These are phyloP conservation scores for Sternotherus odoratus DNA, from an alignment of 2,797 vertebrate species.

Conservation along the genomic window DNA sequence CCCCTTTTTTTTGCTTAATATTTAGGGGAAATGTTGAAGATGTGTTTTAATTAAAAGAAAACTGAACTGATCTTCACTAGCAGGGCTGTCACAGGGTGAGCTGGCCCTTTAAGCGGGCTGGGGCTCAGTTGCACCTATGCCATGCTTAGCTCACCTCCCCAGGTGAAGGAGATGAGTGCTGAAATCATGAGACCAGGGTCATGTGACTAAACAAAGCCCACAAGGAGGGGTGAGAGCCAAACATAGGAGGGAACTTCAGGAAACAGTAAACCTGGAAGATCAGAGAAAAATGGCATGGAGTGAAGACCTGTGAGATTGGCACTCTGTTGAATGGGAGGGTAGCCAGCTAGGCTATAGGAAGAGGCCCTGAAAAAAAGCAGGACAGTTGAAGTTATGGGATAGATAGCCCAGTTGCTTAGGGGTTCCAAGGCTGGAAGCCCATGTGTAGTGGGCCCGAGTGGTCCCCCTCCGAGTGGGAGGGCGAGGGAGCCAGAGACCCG, in stretches of 20 bases:
- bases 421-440: background rate
- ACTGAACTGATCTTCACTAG: background rate
- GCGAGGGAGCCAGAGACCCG: too few species aligned
- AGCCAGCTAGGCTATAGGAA: background rate
- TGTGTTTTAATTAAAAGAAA: background rate
- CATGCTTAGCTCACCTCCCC: accelerated
- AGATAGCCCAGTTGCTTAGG: background rate
- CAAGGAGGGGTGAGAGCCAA: background rate
- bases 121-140: background rate
- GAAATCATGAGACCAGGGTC: background rate
- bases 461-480: too few species aligned
- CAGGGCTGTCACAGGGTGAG: background rate
- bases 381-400: background rate
- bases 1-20: background rate
- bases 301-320: background rate
- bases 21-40: background rate
- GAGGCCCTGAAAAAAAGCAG: background rate
- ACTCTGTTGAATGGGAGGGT: background rate
- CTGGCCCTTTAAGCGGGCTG: background rate
- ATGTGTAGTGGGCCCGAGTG: too few species aligned
- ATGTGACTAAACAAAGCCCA: background rate
- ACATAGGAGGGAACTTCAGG: background rate
- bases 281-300: background rate
- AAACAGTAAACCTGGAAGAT: background rate
- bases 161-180: background rate